Conservation (phyloP, 2,888 invertebrate species). For the Dolomedes plantarius region DNA sequence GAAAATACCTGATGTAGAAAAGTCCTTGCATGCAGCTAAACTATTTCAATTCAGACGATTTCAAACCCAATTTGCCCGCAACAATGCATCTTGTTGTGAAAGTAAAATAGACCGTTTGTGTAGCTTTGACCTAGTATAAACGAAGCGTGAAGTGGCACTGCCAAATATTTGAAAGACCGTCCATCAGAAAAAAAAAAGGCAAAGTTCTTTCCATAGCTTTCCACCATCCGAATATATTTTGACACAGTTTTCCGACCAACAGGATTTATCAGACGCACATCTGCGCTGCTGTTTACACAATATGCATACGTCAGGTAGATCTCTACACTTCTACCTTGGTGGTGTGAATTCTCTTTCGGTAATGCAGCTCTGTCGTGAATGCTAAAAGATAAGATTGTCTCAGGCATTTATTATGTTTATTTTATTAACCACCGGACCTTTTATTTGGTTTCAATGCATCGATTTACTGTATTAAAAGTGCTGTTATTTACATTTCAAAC, state of each 20-base stretch:
- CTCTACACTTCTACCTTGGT: constrained; percentile 11
- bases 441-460: too few species aligned
- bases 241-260: constrained; percentile 29
- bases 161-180: constrained; percentile 7
- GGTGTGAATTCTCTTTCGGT: neutral
- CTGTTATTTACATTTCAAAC: too few species aligned
- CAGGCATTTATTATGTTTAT: neutral
- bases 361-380: neutral
- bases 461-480: too few species aligned
- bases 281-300: constrained; percentile 51
- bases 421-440: neutral
- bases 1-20: constrained; percentile 9
- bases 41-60: neutral
- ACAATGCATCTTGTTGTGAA: constrained; percentile 29
- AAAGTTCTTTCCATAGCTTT: constrained; percentile 11
- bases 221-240: constrained; percentile 22
- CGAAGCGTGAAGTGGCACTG: constrained; percentile 43
- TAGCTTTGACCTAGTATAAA: constrained; percentile 55
- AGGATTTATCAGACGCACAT: constrained; percentile 9
- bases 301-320: neutral
- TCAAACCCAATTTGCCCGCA: constrained; percentile 12
- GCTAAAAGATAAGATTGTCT: neutral
- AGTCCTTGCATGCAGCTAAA: neutral
- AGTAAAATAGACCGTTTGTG: constrained; percentile 44
- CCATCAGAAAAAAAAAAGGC: neutral